Evolutionary conservation across 2,888 invertebrate genomes (phyloP).

Genomic region (Drosophila testacea): DNA sequence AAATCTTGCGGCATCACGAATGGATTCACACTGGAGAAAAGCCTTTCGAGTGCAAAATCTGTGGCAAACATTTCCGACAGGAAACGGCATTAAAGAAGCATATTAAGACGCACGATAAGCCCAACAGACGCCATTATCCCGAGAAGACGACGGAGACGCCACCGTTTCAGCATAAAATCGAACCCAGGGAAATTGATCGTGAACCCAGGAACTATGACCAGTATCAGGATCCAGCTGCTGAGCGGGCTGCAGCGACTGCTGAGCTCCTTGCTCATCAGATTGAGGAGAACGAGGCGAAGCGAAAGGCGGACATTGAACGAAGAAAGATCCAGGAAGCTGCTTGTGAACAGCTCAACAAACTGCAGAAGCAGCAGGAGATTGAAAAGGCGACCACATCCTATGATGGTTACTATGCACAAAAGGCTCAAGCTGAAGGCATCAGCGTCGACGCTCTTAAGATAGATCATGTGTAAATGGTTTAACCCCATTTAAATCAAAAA

Average conservation of each 20-base stretch:
- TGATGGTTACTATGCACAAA: constrained; percentile 73
- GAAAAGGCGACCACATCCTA: constrained; percentile 75
- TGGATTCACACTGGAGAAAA: constrained; percentile 85
- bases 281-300: constrained; percentile 78
- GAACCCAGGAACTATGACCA: constrained; percentile 70
- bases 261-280: constrained; percentile 81
- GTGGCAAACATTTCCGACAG: constrained; percentile 83
- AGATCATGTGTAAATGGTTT: constrained; percentile 61
- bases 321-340: constrained; percentile 81
- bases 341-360: constrained; percentile 72
- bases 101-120: constrained; percentile 81
- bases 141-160: constrained; percentile 48
- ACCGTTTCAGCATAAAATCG: constrained; percentile 60
- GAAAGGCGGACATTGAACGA: constrained; percentile 78
- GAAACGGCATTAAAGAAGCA: constrained; percentile 83
- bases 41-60: constrained; percentile 82
- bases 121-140: constrained; percentile 58
- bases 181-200: constrained; percentile 62
- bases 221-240: constrained; percentile 75
- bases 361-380: constrained; percentile 74
- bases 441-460: constrained; percentile 70
- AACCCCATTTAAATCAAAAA: no score
- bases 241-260: constrained; percentile 78
- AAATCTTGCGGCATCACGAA: constrained; percentile 84
- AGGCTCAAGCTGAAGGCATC: constrained; percentile 73